phyloP scores from a whole-genome alignment of 2,113 vertebrate species.

The Sylvilagus bachmani region DNA sequence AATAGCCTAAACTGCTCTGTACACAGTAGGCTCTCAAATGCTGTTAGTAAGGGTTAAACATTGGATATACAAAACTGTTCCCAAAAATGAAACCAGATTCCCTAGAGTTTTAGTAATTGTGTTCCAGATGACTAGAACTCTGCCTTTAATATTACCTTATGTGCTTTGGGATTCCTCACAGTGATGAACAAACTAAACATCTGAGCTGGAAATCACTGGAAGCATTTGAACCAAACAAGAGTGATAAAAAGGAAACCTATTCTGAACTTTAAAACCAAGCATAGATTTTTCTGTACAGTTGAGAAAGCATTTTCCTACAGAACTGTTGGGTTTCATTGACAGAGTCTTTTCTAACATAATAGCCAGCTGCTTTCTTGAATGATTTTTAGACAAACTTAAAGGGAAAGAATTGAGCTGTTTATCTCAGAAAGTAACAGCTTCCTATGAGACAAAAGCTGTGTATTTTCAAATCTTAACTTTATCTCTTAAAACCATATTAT shows the following conservation, averaged over 20 bases:
- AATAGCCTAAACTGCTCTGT: neutral
- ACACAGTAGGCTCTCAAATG: neutral
- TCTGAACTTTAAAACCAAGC: conserved; percentile 42
- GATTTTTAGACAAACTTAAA: conserved; percentile 27
- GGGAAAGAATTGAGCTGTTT: neutral
- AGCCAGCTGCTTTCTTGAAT: neutral
- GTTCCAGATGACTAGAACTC: conserved; percentile 39
- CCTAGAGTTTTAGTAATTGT: conserved; percentile 30
- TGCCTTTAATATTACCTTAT: neutral
- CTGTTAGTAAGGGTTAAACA: conserved; percentile 36
- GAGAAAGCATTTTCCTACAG: conserved; percentile 14
- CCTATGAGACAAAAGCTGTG: neutral
- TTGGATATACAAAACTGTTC: neutral
- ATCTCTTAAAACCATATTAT: neutral
- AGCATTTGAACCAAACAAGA: neutral
- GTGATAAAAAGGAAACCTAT: conserved; percentile 33
- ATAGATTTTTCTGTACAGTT: neutral
- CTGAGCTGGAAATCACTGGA: conserved; percentile 32
- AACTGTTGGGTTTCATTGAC: conserved; percentile 18
- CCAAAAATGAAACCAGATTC: neutral
- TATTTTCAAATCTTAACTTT: neutral
- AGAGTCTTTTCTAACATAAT: conserved; percentile 3
- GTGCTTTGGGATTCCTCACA: conserved; percentile 18
- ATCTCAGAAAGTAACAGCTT: conserved; percentile 1
- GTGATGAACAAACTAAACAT: conserved; percentile 43